A percentile compares a stretch with the other conserved stretches of the same genome.
Conservation (phyloP, 2,888 invertebrate genomes). For the Phaonia tiefii region DNA sequence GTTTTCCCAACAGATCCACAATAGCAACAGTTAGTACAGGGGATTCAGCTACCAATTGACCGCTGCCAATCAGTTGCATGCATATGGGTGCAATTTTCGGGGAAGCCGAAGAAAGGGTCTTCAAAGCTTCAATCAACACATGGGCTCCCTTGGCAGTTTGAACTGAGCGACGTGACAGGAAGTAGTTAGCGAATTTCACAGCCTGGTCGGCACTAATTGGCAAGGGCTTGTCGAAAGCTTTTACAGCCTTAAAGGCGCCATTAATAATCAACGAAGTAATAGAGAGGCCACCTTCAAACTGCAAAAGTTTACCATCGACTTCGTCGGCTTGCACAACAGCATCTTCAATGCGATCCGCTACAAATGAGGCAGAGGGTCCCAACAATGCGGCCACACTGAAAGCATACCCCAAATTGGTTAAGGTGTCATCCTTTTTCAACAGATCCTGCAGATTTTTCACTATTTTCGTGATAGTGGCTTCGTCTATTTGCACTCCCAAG, state of each 20-base stretch:
- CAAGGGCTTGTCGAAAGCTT: slow-evolving; percentile 84
- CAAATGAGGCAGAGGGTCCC: slow-evolving; percentile 83
- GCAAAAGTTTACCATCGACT: slow-evolving; percentile 91
- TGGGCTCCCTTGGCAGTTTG: slow-evolving; percentile 92
- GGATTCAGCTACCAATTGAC: slow-evolving; percentile 88
- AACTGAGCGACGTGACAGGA: slow-evolving; percentile 93
- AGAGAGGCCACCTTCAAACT: slow-evolving; percentile 95
- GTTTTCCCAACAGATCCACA: slow-evolving; percentile 88
- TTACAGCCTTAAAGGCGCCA: slow-evolving; percentile 83
- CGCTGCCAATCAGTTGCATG: slow-evolving; percentile 89
- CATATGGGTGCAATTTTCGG: slow-evolving; percentile 92
- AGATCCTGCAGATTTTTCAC: slow-evolving; percentile 87
- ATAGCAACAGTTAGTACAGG: slow-evolving; percentile 88
- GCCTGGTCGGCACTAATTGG: slow-evolving; percentile 89
- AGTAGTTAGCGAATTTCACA: slow-evolving; percentile 94
- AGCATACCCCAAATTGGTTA: slow-evolving; percentile 90
- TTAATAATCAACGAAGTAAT: slow-evolving; percentile 86
- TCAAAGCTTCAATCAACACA: slow-evolving; percentile 89
- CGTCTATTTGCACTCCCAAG: slow-evolving; percentile 85
- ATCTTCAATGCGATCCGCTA: slow-evolving; percentile 91
- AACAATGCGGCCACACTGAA: slow-evolving; percentile 91
- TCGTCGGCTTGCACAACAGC: slow-evolving; percentile 97
- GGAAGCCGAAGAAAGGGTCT: slow-evolving; percentile 83
- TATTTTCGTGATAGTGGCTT: slow-evolving; percentile 86
- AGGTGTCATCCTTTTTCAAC: slow-evolving; percentile 92